Base-by-base conservation (phyloP, 2,888 invertebrate species). In the Trissoscelio sp. region DNA sequence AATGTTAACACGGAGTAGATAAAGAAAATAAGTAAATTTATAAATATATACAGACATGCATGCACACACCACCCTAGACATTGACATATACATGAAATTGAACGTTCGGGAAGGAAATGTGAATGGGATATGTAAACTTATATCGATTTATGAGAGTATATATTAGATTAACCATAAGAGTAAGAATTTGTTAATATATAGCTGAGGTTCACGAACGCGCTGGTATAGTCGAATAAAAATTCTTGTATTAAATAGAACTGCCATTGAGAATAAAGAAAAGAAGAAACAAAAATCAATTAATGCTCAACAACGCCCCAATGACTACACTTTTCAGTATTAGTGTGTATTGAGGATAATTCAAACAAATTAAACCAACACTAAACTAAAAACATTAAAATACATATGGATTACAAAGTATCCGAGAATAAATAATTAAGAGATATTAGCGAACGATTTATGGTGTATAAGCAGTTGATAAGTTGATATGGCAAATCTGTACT, bases 221-320 rank as follows among this genome's bases (percentile, higher is more conserved):
- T 82, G 79, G 53, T 62, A 82, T 73, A 80, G 80, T 42, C 62
- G 39, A 77, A 78, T 74, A 77, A n/a, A n/a, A n/a, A 81, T 81
- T 83, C 74, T 73, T 77, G 72, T 74, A 79, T 81, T 78, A 84
- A 87, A 87, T 89, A 90, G 89, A 87, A 90, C 90, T 90, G 90
- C 90, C 90, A 90, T 86, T 83, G 83, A 86, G 82, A 82, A 81
- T 70, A 86, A 77, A 60, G n/a, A 77, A n/a, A n/a, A n/a, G n/a
- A n/a, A n/a, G n/a, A n/a, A n/a, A 64, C 42, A 67, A 60, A 85
- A 85, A 86, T 85, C 84, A 85, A 88, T 85, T 84, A 87, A 87
- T 89, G 89, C 89, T 89, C 89, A 89, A 89, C 83, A 84, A 87
- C 69, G 75, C 85, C 84, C 83, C 79, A 74, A 77, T 67, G 83